Conservation (phyloP, 1,140 invertebrate species). For the Calephelis nemesis region DNA sequence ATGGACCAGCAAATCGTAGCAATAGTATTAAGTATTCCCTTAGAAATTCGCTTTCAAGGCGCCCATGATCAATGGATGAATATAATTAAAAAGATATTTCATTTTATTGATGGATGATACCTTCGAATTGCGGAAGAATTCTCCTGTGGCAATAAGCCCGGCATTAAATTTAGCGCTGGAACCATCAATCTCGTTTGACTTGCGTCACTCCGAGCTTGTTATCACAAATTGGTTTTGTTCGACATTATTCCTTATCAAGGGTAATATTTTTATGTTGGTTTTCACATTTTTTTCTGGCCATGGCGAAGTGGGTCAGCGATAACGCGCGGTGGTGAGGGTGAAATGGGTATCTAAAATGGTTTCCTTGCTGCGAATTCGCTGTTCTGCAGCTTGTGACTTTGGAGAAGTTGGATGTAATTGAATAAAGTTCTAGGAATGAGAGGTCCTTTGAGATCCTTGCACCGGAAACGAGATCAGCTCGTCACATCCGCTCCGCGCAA, state of each 20-base stretch:
- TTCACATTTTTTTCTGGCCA: conserved; percentile 6
- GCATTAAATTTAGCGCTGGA: conserved; percentile 8
- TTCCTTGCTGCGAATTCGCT: no score
- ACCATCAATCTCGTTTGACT: conserved; percentile 17
- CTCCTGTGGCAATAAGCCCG: conserved; percentile 14
- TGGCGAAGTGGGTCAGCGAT: conserved; percentile 1
- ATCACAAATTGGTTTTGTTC: conserved; percentile 17
- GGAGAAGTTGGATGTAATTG: no score
- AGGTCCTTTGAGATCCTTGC: no score
- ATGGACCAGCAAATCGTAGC: no score
- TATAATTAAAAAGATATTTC: background rate
- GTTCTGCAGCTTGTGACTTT: no score
- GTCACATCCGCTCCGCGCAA: no score
- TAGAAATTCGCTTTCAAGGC: no score
- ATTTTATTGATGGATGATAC: conserved; percentile 2
- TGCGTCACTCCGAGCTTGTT: conserved; percentile 13
- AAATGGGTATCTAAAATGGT: no score
- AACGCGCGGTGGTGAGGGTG: background rate
- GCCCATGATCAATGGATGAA: background rate
- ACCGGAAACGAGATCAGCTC: no score
- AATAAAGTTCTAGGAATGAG: no score
- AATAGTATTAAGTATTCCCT: no score
- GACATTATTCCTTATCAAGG: conserved; percentile 8
- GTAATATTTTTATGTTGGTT: conserved; percentile 16
- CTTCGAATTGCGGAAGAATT: conserved; percentile 9